Evolutionary conservation across 2,113 vertebrate species (phyloP).

Genomic region (Gymnobelideus leadbeateri): DNA sequence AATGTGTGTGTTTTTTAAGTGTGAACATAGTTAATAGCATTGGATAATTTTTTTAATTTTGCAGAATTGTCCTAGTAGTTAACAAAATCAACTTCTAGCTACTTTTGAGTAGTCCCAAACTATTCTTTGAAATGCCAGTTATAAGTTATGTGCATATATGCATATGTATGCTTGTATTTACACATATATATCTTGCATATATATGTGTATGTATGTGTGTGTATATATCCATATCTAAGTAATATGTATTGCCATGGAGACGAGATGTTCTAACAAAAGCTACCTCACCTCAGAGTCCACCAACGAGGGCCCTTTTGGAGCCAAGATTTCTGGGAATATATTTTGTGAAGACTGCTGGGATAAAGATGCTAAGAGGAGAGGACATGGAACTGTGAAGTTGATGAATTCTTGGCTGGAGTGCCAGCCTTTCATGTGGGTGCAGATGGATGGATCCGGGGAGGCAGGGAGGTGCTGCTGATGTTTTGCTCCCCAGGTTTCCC

Average conservation of each 20-base stretch:
- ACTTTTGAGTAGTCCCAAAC: conserved; percentile 32
- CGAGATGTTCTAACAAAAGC: not conserved
- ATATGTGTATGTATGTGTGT: not conserved
- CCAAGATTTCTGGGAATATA: not conserved
- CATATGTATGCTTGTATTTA: not conserved
- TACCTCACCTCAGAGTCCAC: not conserved
- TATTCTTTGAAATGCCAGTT: conserved; percentile 47
- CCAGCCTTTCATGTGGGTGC: not conserved
- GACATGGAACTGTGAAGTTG: not conserved
- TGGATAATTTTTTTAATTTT: conserved; percentile 54
- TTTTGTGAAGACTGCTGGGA: not conserved
- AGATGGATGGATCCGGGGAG: not conserved
- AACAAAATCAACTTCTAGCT: conserved; percentile 45
- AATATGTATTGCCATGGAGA: no score
- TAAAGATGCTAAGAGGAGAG: not conserved
- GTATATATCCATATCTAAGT: not conserved
- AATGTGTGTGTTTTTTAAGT: conserved; percentile 18
- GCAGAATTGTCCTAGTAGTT: conserved; percentile 34
- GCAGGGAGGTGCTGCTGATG: not conserved
- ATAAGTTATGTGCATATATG: not conserved
- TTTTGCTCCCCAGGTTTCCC: not conserved
- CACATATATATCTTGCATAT: no score
- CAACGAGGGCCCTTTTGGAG: not conserved
- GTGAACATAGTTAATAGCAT: conserved; percentile 26
- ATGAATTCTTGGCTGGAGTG: not conserved